A percentile compares a stretch with the other conserved stretches of the same genome.
phyloP scores from a whole-genome alignment of 2,113 vertebrate genomes.

The Stercorarius parasiticus region DNA sequence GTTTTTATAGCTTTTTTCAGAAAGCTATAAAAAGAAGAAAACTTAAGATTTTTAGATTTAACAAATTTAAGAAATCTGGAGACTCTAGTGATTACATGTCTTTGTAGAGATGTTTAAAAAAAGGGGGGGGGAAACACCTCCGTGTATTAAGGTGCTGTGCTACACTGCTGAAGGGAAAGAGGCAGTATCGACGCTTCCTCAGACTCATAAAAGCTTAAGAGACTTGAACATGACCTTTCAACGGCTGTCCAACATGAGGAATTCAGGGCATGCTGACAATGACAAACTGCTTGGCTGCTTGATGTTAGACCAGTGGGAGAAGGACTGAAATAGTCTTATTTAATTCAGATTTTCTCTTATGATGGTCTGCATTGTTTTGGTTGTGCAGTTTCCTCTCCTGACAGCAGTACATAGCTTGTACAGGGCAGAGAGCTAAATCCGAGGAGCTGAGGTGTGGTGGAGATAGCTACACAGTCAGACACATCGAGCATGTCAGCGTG shows the following conservation, averaged over 20 bases:
- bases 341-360: background rate
- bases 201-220: background rate
- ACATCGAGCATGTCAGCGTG: accelerated
- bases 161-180: background rate
- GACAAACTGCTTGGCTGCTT: background rate
- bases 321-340: background rate
- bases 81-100: background rate
- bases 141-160: background rate
- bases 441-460: background rate
- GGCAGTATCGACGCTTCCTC: background rate
- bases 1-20: background rate
- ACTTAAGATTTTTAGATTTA: background rate
- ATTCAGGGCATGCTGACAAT: accelerated
- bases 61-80: background rate
- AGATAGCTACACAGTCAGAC: background rate
- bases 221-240: background rate
- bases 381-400: background rate
- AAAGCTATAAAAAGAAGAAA: too few relatives aligned
- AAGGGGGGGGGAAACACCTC: background rate
- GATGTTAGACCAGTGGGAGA: background rate
- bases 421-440: background rate
- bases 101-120: background rate
- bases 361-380: background rate
- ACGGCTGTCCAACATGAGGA: background rate
- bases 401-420: background rate